Percentiles rank a stretch among this genome's conserved stretches.
These are phyloP conservation scores for Idaea dimidiata DNA, from an alignment of 2,888 invertebrate genomes.

Conservation along the genomic window DNA sequence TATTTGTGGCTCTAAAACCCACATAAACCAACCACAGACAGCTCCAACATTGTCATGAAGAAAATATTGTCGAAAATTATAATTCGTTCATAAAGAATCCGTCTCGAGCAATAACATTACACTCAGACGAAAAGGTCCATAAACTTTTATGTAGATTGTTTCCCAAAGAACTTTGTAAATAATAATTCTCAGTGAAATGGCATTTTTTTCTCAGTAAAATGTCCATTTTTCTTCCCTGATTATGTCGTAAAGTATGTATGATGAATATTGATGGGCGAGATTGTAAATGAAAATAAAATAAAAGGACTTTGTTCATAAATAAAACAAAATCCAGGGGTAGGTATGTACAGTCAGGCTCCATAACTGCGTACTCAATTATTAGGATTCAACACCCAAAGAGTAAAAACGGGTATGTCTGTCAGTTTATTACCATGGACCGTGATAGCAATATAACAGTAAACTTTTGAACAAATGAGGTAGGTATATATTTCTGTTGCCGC, in stretches of 20 bases:
- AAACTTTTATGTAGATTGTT: slow-evolving; percentile 33
- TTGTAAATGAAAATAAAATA: background rate
- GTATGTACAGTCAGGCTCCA: too few relatives aligned
- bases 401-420: too few relatives aligned
- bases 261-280: background rate
- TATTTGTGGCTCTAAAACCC: background rate
- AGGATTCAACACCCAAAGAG: too few relatives aligned
- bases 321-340: too few relatives aligned
- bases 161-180: slow-evolving; percentile 21
- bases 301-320: background rate
- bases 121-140: slow-evolving; percentile 20
- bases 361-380: too few relatives aligned
- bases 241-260: background rate
- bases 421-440: too few relatives aligned
- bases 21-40: background rate
- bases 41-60: background rate
- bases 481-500: too few relatives aligned
- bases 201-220: slow-evolving; percentile 7
- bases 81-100: slow-evolving; percentile 19
- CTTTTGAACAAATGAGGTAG: too few relatives aligned
- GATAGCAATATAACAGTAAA: too few relatives aligned
- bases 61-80: slow-evolving; percentile 6
- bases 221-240: slow-evolving; percentile 1
- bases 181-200: slow-evolving; percentile 14
- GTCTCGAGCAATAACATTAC: slow-evolving; percentile 25